Base-by-base conservation (phyloP, 1,140 invertebrate genomes). In the Bombus confusus region DNA sequence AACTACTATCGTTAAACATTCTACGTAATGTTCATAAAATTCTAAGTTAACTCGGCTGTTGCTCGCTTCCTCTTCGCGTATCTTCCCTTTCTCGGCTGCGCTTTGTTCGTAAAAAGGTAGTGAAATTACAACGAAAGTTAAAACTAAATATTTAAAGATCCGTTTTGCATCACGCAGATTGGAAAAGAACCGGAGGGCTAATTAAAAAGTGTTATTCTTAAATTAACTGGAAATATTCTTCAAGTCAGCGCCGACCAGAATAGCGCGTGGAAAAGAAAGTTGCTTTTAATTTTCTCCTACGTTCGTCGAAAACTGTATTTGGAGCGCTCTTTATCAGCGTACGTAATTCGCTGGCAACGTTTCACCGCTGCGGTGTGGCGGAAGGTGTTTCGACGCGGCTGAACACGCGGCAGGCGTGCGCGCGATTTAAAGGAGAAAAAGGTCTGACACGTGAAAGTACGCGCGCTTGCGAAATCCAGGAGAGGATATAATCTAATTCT, bases 401-500 rank as follows among this genome's bases (percentile, higher is more conserved):
- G 68, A 82, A 43, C 80, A 74, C 39, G 66, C 59, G 72, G 22
- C n/a, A 28, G 34, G 31, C 31, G 74, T 31, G 39, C 41, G 39
- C 41, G 34, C 82, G 74, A 78, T 78, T 84, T 34, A 6, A 78
- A 47, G 37, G 52, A 71, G 66, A 69, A 84, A 71, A 79, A 69
- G 34, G 28, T 18, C 13, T 59, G 81, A 83, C 75, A 71, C 82
- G 82, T 79, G 82, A 84, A 84, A 84, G 82, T 84, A 69, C 75
- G 59, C 28, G 59, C 59, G 75, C 75, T 79, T 84, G 82, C 76
- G 75, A 84, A 84, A 84, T 84, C 75, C 39, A 43, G 82, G 52
- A 78, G 82, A 79, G 62, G 66, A 77, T 71, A 72, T 71, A 84
- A 84, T 84, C 75, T 71, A 84, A 84, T 84, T 71, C 82, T 79